Evolutionary conservation across 2,888 invertebrate genomes (phyloP).

Genomic region (Caenorhabditis zanzibari): DNA sequence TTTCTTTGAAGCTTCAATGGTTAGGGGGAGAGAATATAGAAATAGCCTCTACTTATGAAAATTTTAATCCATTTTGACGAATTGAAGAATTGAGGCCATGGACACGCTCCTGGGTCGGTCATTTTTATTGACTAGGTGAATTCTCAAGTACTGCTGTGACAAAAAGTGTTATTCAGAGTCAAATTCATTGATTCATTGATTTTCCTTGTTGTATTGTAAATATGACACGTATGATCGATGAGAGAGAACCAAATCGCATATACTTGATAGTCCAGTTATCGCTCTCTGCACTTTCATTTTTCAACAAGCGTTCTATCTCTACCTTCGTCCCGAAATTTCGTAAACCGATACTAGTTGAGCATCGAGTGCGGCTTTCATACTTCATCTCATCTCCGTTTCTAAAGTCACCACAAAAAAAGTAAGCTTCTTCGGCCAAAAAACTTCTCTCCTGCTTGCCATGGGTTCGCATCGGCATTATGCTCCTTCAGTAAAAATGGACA

Average conservation of each 20-base stretch:
- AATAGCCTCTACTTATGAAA: constrained; percentile 27
- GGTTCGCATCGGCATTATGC: too few species aligned
- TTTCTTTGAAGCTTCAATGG: constrained; percentile 5
- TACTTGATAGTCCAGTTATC: constrained; percentile 57
- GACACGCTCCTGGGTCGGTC: constrained; percentile 21
- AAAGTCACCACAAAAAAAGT: not conserved
- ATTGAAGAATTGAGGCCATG: constrained; percentile 48
- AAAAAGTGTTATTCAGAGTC: constrained; percentile 14
- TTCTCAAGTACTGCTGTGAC: constrained; percentile 3
- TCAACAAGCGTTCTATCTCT: constrained; percentile 19
- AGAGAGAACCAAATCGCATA: constrained; percentile 6
- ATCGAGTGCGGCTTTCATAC: not conserved
- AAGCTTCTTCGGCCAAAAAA: not conserved
- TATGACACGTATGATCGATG: constrained; percentile 55
- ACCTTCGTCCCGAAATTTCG: not conserved
- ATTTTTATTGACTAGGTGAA: constrained; percentile 48
- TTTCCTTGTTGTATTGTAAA: constrained; percentile 38
- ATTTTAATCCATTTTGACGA: constrained; percentile 63
- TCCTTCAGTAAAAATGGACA: not conserved
- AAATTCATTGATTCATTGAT: constrained; percentile 11
- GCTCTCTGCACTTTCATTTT: constrained; percentile 25
- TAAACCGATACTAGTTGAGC: constrained; percentile 48
- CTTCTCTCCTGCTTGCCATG: too few species aligned
- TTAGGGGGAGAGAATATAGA: constrained; percentile 17
- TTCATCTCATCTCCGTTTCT: not conserved